Percentiles rank a stretch among this genome's conserved stretches.
phyloP scores from a whole-genome alignment of 2,888 invertebrate genomes.

The Julus scanicus region DNA sequence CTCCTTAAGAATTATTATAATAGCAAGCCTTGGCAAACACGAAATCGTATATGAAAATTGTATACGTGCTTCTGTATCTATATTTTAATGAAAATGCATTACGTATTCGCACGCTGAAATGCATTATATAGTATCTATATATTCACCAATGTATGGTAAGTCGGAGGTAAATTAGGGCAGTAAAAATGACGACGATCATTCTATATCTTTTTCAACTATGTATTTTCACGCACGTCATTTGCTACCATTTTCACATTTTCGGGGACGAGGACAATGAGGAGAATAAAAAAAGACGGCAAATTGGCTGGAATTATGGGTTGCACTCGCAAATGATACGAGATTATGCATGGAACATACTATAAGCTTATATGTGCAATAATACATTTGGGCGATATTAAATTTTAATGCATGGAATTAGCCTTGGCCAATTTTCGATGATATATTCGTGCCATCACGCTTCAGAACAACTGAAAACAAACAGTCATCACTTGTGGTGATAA shows the following conservation, averaged over 20 bases:
- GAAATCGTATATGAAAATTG: constrained; percentile 34
- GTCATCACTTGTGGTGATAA: neutral
- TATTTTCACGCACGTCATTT: constrained; percentile 11
- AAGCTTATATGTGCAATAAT: neutral
- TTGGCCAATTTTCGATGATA: constrained; percentile 18
- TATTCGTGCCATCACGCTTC: neutral
- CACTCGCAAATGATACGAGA: neutral
- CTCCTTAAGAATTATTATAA: constrained; percentile 43
- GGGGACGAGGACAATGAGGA: constrained; percentile 17
- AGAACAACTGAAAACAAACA: neutral
- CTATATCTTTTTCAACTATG: neutral
- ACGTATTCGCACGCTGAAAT: constrained; percentile 15
- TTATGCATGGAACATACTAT: neutral
- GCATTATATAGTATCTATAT: neutral
- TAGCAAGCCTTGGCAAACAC: neutral
- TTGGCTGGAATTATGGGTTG: neutral
- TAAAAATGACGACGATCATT: constrained; percentile 21
- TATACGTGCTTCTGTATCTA: constrained; percentile 37
- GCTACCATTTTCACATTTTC: neutral
- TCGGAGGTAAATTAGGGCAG: constrained; percentile 23
- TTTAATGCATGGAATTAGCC: constrained; percentile 20
- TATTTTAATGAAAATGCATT: constrained; percentile 44
- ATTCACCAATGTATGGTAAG: neutral
- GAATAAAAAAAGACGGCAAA: neutral
- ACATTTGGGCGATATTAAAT: neutral